Percentiles rank a stretch among this genome's conserved stretches.
Evolutionary conservation across 2,113 vertebrate species (phyloP).

Genomic region (Hippoglossus stenolepis): DNA sequence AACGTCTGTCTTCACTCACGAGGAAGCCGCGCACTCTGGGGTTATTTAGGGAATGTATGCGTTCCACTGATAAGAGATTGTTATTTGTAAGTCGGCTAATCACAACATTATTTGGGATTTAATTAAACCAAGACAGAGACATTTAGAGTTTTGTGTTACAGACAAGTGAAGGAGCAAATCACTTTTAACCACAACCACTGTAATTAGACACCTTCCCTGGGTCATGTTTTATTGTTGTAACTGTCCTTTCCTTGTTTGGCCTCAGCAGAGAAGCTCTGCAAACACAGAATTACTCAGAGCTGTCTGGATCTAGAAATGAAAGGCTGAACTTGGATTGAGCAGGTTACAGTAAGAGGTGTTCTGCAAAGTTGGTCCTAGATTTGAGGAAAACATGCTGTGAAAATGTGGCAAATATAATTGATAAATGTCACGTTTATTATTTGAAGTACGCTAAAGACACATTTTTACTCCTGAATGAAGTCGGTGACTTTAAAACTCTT

Average conservation of each 20-base stretch:
- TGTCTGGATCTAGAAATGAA: no score
- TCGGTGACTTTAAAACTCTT: background rate
- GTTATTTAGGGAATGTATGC: conserved; percentile 10
- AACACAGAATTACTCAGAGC: no score
- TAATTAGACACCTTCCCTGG: no score
- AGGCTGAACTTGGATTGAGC: no score
- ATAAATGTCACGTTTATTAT: background rate
- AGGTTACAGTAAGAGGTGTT: no score
- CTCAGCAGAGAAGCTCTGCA: no score
- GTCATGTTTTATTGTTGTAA: no score
- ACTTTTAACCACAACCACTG: background rate
- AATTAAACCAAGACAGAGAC: background rate
- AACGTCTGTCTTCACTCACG: background rate
- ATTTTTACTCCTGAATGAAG: no score
- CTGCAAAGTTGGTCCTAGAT: background rate
- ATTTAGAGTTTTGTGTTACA: conserved; percentile 12
- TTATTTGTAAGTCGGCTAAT: conserved; percentile 32
- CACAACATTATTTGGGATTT: background rate
- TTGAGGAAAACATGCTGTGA: no score
- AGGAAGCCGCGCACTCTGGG: conserved; percentile 22
- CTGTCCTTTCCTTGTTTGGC: no score
- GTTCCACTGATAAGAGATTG: conserved; percentile 20
- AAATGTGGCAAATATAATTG: no score
- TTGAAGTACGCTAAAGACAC: background rate
- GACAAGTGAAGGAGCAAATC: background rate